Percentiles rank a stretch among this genome's conserved stretches.
Evolutionary conservation across 2,113 vertebrate genomes (phyloP).

Genomic region (Paramisgurnus dabryanus): DNA sequence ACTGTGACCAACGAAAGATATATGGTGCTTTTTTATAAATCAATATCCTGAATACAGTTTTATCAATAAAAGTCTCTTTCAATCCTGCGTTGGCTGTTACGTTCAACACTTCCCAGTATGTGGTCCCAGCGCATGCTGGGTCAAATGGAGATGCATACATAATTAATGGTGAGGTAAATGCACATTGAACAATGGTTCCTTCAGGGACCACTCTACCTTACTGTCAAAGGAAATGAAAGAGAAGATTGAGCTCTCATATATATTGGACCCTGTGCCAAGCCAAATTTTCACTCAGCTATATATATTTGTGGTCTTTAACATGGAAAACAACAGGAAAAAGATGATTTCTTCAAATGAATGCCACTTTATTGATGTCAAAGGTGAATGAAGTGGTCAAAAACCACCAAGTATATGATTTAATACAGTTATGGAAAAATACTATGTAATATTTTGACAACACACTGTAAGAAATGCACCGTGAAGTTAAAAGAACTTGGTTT

Average conservation of each 20-base stretch:
- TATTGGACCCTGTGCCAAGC: not conserved
- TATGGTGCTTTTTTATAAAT: not conserved
- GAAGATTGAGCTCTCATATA: not conserved
- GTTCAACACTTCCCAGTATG: constrained; percentile 44
- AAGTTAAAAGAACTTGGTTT: too few relatives aligned
- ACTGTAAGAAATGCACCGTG: too few relatives aligned
- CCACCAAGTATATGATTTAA: too few relatives aligned
- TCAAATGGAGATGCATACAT: constrained; percentile 65
- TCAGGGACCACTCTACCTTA: constrained; percentile 26
- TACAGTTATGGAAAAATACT: too few relatives aligned
- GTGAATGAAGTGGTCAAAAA: too few relatives aligned
- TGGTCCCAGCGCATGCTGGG: constrained; percentile 51
- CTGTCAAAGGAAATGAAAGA: constrained; percentile 13
- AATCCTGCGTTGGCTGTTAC: constrained; percentile 13
- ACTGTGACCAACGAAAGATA: not conserved
- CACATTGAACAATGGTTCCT: constrained; percentile 54
- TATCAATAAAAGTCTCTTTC: not conserved
- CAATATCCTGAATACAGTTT: not conserved
- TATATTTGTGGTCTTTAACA: not conserved
- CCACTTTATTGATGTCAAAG: not conserved
- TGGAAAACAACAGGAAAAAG: not conserved
- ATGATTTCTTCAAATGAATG: not conserved
- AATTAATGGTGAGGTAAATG: constrained; percentile 66
- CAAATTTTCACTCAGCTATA: not conserved
- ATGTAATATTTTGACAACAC: too few relatives aligned